Conservation (phyloP, 2,888 invertebrate genomes). For the Brenthis ino region DNA sequence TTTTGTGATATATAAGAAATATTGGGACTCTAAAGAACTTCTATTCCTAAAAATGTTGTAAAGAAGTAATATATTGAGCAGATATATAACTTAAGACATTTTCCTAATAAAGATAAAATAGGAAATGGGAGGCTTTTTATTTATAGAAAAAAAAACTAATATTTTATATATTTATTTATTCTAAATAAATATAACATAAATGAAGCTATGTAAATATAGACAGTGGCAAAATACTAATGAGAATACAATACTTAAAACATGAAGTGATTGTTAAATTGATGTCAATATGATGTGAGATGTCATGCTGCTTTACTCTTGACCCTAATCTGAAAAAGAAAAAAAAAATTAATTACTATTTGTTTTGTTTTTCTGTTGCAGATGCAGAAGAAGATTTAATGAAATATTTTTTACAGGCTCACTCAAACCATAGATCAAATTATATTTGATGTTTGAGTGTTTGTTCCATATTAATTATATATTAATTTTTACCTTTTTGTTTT, state of each 20-base stretch:
- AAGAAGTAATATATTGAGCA: constrained; percentile 36
- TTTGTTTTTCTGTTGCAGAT: constrained; percentile 79
- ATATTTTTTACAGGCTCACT: constrained; percentile 67
- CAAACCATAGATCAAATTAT: constrained; percentile 54
- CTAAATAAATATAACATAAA: constrained; percentile 57
- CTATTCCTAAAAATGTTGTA: constrained; percentile 37
- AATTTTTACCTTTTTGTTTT: constrained; percentile 80
- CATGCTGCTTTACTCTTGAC: constrained; percentile 49
- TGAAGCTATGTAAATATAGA: constrained; percentile 52
- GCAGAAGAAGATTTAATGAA: constrained; percentile 74
- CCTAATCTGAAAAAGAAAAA: constrained; percentile 71
- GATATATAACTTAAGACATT: constrained; percentile 43
- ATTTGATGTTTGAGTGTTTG: constrained; percentile 73
- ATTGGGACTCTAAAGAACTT: constrained; percentile 42
- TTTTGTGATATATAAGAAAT: constrained; percentile 45
- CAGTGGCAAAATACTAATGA: constrained; percentile 48
- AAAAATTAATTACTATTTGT: constrained; percentile 68
- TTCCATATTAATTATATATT: constrained; percentile 54
- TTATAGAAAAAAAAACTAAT: constrained; percentile 50
- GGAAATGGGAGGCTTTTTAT: constrained; percentile 69
- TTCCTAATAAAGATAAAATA: constrained; percentile 66
- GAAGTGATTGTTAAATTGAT: constrained; percentile 29
- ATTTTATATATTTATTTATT: constrained; percentile 52
- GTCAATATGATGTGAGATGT: constrained; percentile 19
- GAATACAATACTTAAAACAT: constrained; percentile 36